These are phyloP conservation scores for Rhimphoctona megacephalus DNA, from an alignment of 2,888 invertebrate species.

Conservation along the genomic window DNA sequence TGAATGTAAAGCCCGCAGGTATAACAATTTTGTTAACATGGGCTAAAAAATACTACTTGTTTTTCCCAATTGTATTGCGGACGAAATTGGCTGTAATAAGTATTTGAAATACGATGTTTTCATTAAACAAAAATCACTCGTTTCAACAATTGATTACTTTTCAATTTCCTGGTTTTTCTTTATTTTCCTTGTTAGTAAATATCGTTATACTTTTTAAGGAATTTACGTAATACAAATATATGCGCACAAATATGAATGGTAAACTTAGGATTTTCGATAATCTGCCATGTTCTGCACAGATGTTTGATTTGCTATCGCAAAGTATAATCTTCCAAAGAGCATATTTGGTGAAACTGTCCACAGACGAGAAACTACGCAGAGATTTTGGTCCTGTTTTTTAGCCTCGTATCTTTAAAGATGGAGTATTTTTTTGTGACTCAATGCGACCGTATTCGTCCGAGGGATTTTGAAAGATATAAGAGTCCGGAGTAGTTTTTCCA, in stretches of 20 bases:
- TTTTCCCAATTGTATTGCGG: neutral
- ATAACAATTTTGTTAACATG: conserved; percentile 3
- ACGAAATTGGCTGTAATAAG: neutral
- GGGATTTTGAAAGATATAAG: neutral
- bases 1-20: neutral
- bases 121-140: no score
- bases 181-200: neutral
- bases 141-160: no score
- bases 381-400: neutral
- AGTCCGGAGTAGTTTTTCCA: conserved; percentile 44
- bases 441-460: conserved; percentile 16
- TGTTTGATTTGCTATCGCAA: neutral
- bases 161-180: neutral
- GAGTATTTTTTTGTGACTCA: neutral
- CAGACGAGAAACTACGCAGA: neutral
- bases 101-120: neutral
- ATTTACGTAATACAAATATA: neutral
- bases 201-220: neutral
- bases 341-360: neutral
- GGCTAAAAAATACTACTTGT: neutral
- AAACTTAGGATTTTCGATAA: neutral
- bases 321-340: neutral
- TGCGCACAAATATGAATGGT: neutral
- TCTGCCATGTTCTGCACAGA: neutral
- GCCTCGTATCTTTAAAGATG: neutral